These are phyloP conservation scores for Falco punctatus DNA, from an alignment of 2,113 vertebrate genomes.

Conservation along the genomic window DNA sequence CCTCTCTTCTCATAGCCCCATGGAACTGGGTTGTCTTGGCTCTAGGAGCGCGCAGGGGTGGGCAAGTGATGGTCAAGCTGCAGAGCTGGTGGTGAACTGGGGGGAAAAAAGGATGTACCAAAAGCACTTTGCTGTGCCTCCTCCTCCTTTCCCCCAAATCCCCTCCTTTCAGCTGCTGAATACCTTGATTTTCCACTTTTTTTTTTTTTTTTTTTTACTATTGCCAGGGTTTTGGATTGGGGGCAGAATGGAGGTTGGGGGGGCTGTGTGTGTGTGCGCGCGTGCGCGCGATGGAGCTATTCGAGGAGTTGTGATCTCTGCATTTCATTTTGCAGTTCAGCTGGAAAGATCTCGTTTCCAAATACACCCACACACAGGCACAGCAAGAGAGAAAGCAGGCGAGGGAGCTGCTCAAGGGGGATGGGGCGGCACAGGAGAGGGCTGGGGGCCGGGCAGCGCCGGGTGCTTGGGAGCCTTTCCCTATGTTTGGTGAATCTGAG, in stretches of 20 bases:
- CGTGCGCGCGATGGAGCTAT: constrained; percentile 27
- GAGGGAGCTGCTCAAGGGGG: constrained; percentile 5
- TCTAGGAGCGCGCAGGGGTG: background rate
- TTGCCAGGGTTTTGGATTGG: background rate
- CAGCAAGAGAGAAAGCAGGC: constrained; percentile 39
- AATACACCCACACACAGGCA: constrained; percentile 78
- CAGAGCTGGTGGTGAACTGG: background rate
- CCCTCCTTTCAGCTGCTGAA: background rate
- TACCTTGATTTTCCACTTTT: background rate
- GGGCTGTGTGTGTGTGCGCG: background rate
- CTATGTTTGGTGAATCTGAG: background rate
- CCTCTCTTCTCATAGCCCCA: background rate
- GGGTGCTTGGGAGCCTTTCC: background rate
- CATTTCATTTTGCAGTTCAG: constrained; percentile 76
- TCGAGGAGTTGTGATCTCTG: constrained; percentile 70
- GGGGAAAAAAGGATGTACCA: background rate
- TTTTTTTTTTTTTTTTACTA: background rate
- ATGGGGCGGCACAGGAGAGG: background rate
- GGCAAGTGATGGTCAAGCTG: background rate
- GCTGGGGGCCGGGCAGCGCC: background rate
- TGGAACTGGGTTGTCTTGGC: background rate
- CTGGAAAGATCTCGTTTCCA: constrained; percentile 79
- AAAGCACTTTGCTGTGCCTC: background rate
- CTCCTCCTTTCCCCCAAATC: background rate
- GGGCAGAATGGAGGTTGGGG: background rate